Base-by-base conservation (phyloP, 2,888 invertebrate genomes). In the Drosophila multiciliata region DNA sequence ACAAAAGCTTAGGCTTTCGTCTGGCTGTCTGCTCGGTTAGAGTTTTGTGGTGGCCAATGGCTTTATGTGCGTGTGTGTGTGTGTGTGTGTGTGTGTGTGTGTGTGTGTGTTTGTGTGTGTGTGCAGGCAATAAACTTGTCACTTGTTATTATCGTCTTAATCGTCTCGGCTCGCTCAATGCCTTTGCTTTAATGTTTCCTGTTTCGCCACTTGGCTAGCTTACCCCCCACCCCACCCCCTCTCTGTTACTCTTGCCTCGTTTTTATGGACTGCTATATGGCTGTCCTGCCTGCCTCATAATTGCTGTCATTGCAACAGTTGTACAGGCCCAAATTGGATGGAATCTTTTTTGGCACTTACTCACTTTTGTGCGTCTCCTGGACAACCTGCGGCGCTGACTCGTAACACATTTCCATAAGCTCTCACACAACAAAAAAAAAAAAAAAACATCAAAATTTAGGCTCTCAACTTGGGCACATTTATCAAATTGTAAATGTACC, bases 101-200 rank as follows among this genome's bases (percentile, higher is more conserved):
- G 55, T 58, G 49, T 53, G 55, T 55, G 50, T 64, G 66, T 58
- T 66, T 67, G 57, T 69, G 70, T 86, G 74, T 79, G 69, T 75
- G 66, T 84, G 67, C 60, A 66, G 80, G 86, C 91, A 90, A 90
- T 90, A 90, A 91, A 90, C 88, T 90, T 90, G 90, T 90, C 90
- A 89, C 90, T 89, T 91, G 91, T 90, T 90, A 91, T 90, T 90
- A 90, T 91, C 85, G 87, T 88, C 91, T 90, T 87, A 86, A 91
- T 87, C 86, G 86, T 80, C 84, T 77, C 66, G 60, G n/a, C 60
- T 71, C 72, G 75, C 75, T 76, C 74, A 69, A 75, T 80, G 71
- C 65, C 73, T 69, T 77, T 62, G 77, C 80, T 78, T 86, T 81
- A 83, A 83, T 86, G 88, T 82, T 67, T 36, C 36, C 54, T 23